Base-by-base conservation (phyloP, 2,888 invertebrate species). In the Athetis lepigone region DNA sequence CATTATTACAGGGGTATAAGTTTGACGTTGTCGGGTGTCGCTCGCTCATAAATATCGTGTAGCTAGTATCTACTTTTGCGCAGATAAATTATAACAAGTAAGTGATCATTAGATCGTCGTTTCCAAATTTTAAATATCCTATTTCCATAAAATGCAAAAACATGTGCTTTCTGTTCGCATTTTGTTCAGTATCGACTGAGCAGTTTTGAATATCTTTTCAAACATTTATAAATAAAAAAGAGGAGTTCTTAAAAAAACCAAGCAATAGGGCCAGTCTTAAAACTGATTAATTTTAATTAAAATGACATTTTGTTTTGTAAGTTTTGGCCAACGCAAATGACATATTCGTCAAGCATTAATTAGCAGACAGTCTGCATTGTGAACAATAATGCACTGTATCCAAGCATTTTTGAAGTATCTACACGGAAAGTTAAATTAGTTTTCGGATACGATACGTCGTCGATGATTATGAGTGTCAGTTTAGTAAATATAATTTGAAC, bases 1-100 rank as follows among this genome's bases (percentile, higher is more conserved):
- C 95, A 95, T 95, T 94, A 93, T 93, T 95, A 94, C 94, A 94
- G 94, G 93, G 94, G 93, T 92, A 92, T 93, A 91, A 91, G 93
- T 92, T 92, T 87, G 88, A 85, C 83, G 89, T 89, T 83, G 88
- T 86, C 84, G 84, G 86, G 88, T 85, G 84, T 83, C 85, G 85
- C 85, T 89, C 80, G 83, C 90, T 90, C 88, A 86, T 88, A 80
- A 83, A 85, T 85, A 64, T 25, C 60, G 27, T 45, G 42, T 68
- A 50, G 58, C 62, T 66, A 59, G 64, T 51, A 63, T 68, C 66
- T 74, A 40, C 36, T 70, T 27, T 62, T 33, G 29, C 19, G 21
- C 27, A 43, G 18, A 37, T 25, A 36, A 27, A 37, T 21, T n/a
- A 33, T 45, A 37, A 29, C 25, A 36, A 33, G 2, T 43, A 13